These are phyloP conservation scores for Eurois occulta DNA, from an alignment of 2,888 invertebrate species.

Conservation along the genomic window DNA sequence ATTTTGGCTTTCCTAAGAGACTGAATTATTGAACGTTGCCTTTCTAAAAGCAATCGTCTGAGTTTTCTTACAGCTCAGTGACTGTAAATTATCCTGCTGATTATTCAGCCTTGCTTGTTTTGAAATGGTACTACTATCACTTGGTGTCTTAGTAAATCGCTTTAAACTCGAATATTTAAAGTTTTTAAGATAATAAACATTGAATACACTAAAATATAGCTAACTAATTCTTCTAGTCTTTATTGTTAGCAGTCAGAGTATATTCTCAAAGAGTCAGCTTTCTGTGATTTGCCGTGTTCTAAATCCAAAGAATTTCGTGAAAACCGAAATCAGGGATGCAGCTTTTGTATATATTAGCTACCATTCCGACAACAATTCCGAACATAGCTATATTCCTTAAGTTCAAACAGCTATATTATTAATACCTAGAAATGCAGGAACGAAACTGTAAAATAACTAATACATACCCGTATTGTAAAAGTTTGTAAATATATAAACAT, in stretches of 20 bases:
- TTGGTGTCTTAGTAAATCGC: background rate
- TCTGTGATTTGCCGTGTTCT: background rate
- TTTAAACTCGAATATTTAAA: background rate
- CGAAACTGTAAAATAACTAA: background rate
- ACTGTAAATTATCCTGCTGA: background rate
- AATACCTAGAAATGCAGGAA: background rate
- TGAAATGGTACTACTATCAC: background rate
- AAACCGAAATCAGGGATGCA: background rate
- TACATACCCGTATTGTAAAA: too few relatives aligned
- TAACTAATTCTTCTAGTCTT: too few relatives aligned
- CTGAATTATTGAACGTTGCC: conserved; percentile 24
- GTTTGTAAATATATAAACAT: background rate
- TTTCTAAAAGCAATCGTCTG: background rate
- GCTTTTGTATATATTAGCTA: background rate
- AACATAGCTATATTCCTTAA: background rate
- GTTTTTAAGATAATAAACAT: background rate
- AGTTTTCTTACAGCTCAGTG: background rate
- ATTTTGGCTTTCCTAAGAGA: conserved; percentile 1
- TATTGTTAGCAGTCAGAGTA: background rate
- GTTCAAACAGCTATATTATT: background rate
- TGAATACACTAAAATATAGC: background rate
- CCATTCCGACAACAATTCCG: background rate
- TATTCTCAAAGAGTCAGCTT: background rate
- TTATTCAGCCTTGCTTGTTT: background rate
- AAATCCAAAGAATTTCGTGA: background rate